A percentile compares a stretch with the other conserved stretches of the same genome.
Evolutionary conservation across 2,113 vertebrate genomes (phyloP).

Genomic region (Aythya baeri): DNA sequence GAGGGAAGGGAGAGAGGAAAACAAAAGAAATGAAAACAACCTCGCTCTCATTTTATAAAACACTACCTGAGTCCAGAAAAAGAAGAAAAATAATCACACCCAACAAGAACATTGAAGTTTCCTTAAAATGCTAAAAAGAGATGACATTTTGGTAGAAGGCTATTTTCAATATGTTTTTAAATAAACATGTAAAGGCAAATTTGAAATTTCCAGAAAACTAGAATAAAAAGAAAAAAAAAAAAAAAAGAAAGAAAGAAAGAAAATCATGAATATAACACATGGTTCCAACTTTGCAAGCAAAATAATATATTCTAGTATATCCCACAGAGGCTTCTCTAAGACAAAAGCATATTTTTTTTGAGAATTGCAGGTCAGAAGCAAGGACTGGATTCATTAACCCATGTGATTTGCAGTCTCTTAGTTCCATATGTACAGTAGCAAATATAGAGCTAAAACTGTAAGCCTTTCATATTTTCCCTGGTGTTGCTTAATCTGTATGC

Average conservation of each 20-base stretch:
- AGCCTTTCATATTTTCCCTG: neutral
- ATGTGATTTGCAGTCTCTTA: neutral
- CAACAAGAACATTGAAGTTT: neutral
- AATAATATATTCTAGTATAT: neutral
- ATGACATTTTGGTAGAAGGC: neutral
- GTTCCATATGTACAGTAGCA: neutral
- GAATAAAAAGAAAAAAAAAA: neutral
- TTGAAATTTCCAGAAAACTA: neutral
- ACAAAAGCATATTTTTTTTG: slow-evolving; percentile 20
- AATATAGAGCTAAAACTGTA: neutral
- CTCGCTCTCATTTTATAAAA: neutral
- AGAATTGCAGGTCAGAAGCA: neutral
- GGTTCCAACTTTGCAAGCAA: slow-evolving; percentile 11
- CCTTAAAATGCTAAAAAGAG: neutral
- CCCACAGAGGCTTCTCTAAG: neutral
- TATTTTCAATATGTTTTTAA: neutral
- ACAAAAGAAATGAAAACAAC: neutral
- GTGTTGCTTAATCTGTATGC: neutral
- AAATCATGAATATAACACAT: neutral
- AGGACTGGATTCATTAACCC: neutral
- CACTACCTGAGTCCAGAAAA: neutral
- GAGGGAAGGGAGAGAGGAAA: neutral
- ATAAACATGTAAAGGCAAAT: neutral
- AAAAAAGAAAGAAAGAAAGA: neutral
- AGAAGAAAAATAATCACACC: neutral